These are phyloP conservation scores for Lamprologus lemairii DNA, from an alignment of 2,113 vertebrate genomes.

Conservation along the genomic window DNA sequence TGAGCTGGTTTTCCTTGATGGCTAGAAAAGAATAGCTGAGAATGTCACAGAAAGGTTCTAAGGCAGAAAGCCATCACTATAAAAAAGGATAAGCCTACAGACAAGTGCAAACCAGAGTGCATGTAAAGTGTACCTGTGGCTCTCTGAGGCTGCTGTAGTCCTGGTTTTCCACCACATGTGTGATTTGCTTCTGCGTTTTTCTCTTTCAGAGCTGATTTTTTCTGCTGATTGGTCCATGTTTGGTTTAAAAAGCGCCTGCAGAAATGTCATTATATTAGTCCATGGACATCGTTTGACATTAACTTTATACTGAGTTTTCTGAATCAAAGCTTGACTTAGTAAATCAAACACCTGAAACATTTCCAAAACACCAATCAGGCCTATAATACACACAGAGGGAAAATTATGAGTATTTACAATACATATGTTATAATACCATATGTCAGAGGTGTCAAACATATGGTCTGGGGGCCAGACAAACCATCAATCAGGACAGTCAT, in stretches of 20 bases:
- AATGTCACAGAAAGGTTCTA: not conserved
- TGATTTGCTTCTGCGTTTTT: not conserved
- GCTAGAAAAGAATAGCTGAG: not conserved
- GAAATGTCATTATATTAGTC: not conserved
- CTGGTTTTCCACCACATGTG: not conserved
- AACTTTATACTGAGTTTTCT: not conserved
- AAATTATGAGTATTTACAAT: not conserved
- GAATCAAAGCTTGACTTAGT: not conserved
- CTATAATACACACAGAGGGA: not conserved
- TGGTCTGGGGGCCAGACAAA: not conserved
- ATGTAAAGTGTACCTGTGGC: constrained; percentile 23
- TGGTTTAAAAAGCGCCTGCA: constrained; percentile 61
- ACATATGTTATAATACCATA: not conserved
- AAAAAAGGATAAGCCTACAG: not conserved
- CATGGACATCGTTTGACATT: not conserved
- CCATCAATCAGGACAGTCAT: not conserved
- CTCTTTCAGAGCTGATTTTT: not conserved
- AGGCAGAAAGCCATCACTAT: not conserved
- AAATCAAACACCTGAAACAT: not conserved
- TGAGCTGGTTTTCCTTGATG: not conserved
- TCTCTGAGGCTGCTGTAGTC: not conserved
- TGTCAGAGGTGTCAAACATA: not conserved
- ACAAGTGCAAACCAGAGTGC: not conserved
- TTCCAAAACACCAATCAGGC: not conserved
- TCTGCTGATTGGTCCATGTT: constrained; percentile 72